These are phyloP conservation scores for Leptopilina myrica DNA, from an alignment of 2,888 invertebrate genomes.

Conservation along the genomic window DNA sequence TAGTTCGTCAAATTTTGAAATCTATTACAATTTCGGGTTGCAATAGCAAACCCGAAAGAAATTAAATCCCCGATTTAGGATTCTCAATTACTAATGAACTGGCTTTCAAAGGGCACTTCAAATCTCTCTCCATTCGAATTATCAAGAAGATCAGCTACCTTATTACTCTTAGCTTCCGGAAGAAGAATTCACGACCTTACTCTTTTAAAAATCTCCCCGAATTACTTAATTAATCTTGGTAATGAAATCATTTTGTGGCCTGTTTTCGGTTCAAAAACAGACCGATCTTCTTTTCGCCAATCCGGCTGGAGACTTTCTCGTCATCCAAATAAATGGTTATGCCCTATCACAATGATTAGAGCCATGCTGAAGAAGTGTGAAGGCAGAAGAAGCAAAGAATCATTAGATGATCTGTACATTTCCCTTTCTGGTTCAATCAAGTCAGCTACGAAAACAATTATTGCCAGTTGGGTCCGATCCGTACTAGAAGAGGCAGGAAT, in stretches of 20 bases:
- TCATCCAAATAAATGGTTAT: conserved; percentile 52
- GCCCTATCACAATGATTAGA: conserved; percentile 51
- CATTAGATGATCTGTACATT: conserved; percentile 7
- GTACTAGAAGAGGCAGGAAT: conserved; percentile 52
- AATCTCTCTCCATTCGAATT: not conserved
- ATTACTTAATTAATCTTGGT: conserved; percentile 1
- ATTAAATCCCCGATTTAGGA: not conserved
- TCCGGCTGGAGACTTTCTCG: conserved; percentile 54
- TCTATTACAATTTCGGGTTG: not conserved
- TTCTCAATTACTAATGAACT: not conserved
- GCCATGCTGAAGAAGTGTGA: conserved; percentile 47
- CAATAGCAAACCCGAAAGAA: not conserved
- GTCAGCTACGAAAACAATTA: not conserved
- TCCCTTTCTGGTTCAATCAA: not conserved
- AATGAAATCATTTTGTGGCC: conserved; percentile 58
- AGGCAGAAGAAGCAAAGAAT: conserved; percentile 36
- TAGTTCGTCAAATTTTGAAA: not conserved
- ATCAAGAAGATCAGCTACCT: no score
- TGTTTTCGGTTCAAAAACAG: conserved; percentile 55
- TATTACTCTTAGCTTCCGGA: no score
- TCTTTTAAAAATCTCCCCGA: no score
- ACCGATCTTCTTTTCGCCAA: conserved; percentile 54
- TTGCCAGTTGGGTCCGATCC: conserved; percentile 53
- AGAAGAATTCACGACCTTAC: no score
- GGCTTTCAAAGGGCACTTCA: not conserved